Evolutionary conservation across 2,888 invertebrate genomes (phyloP).

Genomic region (Koerneria pararmatus): DNA sequence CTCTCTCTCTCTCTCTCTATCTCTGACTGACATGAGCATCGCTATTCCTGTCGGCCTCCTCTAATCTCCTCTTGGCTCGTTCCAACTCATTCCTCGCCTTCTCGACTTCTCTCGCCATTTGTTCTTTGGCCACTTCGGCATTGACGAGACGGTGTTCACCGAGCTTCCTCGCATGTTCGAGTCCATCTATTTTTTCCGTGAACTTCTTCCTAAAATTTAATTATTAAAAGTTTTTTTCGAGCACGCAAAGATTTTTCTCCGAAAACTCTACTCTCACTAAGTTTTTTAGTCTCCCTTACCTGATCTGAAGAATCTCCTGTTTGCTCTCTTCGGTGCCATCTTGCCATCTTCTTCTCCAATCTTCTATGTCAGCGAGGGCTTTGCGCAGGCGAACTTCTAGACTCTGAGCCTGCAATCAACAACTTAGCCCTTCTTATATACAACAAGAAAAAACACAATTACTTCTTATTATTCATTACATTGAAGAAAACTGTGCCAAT

Average conservation of each 20-base stretch:
- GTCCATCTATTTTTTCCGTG: slow-evolving; percentile 9
- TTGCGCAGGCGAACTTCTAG: slow-evolving; percentile 13
- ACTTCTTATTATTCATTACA: too few species aligned
- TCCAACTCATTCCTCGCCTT: slow-evolving; percentile 6
- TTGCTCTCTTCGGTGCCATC: slow-evolving; percentile 10
- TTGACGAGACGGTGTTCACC: slow-evolving; percentile 5
- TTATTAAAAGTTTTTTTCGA: too few species aligned
- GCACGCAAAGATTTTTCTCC: too few species aligned
- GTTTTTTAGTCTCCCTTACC: neutral
- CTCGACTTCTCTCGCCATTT: slow-evolving; percentile 15
- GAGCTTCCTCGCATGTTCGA: slow-evolving; percentile 17
- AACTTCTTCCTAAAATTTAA: slow-evolving; percentile 13
- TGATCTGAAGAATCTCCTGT: slow-evolving; percentile 8
- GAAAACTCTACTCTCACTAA: neutral
- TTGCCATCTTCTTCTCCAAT: slow-evolving; percentile 23
- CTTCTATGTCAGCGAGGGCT: slow-evolving; percentile 18
- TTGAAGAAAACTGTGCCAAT: too few species aligned
- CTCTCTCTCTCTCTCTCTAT: neutral
- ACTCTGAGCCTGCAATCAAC: neutral
- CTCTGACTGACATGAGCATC: slow-evolving; percentile 9
- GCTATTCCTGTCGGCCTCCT: slow-evolving; percentile 14
- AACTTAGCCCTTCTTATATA: too few species aligned
- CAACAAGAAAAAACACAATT: too few species aligned
- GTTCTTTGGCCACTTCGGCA: slow-evolving; percentile 17
- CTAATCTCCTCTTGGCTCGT: slow-evolving; percentile 14